Evolutionary conservation across 1,140 invertebrate species (phyloP).

Genomic region (Atta texana): DNA sequence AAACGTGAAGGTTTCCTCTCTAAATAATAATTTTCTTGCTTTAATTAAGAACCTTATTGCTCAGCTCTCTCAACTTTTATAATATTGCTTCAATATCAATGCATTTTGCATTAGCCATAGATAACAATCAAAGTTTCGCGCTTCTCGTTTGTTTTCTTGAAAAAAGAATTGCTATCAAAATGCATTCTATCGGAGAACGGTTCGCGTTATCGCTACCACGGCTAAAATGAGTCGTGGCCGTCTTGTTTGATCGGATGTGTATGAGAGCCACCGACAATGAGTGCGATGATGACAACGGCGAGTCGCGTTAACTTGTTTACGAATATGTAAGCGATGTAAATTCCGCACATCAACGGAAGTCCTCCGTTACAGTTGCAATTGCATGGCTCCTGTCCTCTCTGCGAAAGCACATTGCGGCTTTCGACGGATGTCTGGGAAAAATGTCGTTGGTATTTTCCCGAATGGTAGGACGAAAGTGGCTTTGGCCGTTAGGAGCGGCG

Average conservation of each 20-base stretch:
- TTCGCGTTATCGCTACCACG: neutral
- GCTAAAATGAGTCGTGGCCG: constrained; percentile 10
- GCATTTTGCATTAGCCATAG: neutral
- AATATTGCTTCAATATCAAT: neutral
- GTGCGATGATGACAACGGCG: constrained; percentile 23
- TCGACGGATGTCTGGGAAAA: constrained; percentile 64
- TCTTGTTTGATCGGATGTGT: neutral
- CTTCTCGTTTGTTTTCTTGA: neutral
- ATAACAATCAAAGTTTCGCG: neutral
- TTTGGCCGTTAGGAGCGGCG: constrained; percentile 49
- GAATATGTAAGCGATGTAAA: constrained; percentile 68
- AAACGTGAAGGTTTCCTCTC: neutral
- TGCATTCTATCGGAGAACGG: neutral
- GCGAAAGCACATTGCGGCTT: constrained; percentile 68
- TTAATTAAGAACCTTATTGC: neutral
- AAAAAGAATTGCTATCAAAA: constrained; percentile 16
- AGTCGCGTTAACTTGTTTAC: constrained; percentile 47
- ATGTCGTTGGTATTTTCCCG: constrained; percentile 56
- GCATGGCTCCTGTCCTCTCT: constrained; percentile 36
- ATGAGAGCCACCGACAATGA: neutral
- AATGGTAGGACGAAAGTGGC: constrained; percentile 61
- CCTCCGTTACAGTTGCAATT: constrained; percentile 63
- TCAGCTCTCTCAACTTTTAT: neutral
- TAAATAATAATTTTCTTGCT: constrained; percentile 1
- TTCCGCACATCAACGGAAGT: constrained; percentile 67